Conservation (phyloP, 2,113 vertebrate genomes). For the Boulengeromyrus knoepffleri region DNA sequence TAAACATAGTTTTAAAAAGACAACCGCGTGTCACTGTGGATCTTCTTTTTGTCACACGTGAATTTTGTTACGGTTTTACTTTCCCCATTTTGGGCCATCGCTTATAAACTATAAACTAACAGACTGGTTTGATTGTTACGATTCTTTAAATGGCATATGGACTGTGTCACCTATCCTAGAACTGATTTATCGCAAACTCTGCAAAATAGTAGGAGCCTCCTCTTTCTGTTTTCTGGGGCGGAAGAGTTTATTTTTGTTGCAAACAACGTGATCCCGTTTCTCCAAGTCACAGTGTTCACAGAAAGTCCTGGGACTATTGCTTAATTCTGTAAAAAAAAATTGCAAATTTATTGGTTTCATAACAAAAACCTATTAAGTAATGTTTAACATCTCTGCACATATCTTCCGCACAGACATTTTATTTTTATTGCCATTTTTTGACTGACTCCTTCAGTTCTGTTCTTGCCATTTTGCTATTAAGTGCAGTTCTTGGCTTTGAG, state of each 20-base stretch:
- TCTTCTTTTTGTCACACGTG: not conserved
- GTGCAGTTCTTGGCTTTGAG: not conserved
- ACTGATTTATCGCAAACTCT: not conserved
- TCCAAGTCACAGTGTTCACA: not conserved
- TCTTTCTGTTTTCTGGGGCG: not conserved
- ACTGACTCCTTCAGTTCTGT: not conserved
- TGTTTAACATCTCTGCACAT: not conserved
- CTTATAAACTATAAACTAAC: not conserved
- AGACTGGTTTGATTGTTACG: not conserved
- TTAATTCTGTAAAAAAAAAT: not conserved
- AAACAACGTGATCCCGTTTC: not conserved
- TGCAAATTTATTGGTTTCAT: not conserved
- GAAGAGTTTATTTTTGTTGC: not conserved
- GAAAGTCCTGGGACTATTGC: not conserved
- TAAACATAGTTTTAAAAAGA: not conserved
- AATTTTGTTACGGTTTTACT: not conserved
- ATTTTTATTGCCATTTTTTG: not conserved
- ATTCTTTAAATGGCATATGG: not conserved
- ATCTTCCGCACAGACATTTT: not conserved
- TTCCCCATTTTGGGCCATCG: not conserved
- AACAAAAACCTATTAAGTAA: not conserved
- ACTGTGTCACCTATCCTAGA: not conserved
- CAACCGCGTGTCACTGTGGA: not conserved
- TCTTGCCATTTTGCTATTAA: not conserved
- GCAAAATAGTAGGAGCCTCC: not conserved